Evolutionary conservation across 2,113 vertebrate species (phyloP).

Genomic region (Hystrix cristata): DNA sequence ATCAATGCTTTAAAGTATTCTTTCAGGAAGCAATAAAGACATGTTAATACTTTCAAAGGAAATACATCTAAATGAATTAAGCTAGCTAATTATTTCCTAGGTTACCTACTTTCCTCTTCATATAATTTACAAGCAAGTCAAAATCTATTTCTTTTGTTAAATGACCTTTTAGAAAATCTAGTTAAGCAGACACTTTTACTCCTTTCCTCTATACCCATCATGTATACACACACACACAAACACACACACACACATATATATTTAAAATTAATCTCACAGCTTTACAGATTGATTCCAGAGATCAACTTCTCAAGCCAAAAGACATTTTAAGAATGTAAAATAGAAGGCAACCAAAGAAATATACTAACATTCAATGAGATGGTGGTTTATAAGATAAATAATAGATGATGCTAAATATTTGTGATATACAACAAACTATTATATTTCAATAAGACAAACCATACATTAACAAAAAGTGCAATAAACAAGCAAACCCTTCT

Average conservation of each 20-base stretch:
- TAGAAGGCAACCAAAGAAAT: neutral
- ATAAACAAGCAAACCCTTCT: neutral
- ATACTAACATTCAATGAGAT: neutral
- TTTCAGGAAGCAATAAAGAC: constrained; percentile 72
- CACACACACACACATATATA: neutral
- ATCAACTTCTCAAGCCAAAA: constrained; percentile 34
- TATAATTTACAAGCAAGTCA: constrained; percentile 68
- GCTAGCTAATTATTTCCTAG: neutral
- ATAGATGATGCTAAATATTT: neutral
- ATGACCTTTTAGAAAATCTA: neutral
- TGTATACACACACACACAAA: neutral
- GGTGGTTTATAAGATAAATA: neutral
- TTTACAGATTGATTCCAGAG: neutral
- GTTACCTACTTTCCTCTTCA: constrained; percentile 58
- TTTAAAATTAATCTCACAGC: neutral
- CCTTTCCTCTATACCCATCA: neutral
- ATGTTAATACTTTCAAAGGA: constrained; percentile 37
- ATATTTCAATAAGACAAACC: neutral
- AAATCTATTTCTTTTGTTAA: constrained; percentile 60
- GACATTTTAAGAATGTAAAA: neutral
- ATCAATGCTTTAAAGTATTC: constrained; percentile 55
- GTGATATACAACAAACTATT: neutral
- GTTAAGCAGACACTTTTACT: neutral
- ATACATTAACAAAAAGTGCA: neutral
- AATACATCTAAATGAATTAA: constrained; percentile 63